Conservation (phyloP, 2,113 vertebrate species). For the Ciconia stormi region DNA sequence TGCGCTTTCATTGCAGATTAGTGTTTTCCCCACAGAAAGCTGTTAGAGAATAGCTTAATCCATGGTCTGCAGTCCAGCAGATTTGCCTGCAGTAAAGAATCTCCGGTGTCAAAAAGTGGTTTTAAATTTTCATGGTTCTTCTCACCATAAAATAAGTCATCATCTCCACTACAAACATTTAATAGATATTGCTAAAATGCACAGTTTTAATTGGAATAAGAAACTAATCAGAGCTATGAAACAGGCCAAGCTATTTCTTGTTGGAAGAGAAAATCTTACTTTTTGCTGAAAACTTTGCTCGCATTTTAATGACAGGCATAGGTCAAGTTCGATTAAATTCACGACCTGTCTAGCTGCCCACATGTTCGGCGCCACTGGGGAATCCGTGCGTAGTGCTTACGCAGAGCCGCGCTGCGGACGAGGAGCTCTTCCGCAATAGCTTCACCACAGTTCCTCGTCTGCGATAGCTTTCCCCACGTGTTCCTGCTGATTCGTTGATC, state of each 20-base stretch:
- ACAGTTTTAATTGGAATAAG: not conserved
- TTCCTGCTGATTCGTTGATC: not conserved
- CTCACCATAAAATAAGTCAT: not conserved
- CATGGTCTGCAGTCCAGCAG: not conserved
- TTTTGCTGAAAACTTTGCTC: not conserved
- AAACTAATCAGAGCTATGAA: not conserved
- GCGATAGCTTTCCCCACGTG: not conserved
- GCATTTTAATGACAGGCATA: not conserved
- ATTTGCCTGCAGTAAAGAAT: not conserved
- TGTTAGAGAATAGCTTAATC: not conserved
- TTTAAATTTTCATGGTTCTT: not conserved
- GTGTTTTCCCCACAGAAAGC: not conserved
- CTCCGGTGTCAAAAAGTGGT: not conserved
- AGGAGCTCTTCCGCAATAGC: not conserved
- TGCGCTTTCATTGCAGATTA: not conserved
- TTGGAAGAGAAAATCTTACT: not conserved
- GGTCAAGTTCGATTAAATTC: not conserved
- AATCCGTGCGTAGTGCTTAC: accelerated
- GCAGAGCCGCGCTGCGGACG: accelerated
- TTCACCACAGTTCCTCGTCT: not conserved
- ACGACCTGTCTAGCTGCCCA: not conserved
- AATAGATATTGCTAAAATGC: not conserved
- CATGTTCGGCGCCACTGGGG: not conserved
- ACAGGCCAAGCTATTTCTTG: not conserved
- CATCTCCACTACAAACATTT: not conserved